phyloP scores from a whole-genome alignment of 2,888 invertebrate species.

The Napeogenes sylphis region DNA sequence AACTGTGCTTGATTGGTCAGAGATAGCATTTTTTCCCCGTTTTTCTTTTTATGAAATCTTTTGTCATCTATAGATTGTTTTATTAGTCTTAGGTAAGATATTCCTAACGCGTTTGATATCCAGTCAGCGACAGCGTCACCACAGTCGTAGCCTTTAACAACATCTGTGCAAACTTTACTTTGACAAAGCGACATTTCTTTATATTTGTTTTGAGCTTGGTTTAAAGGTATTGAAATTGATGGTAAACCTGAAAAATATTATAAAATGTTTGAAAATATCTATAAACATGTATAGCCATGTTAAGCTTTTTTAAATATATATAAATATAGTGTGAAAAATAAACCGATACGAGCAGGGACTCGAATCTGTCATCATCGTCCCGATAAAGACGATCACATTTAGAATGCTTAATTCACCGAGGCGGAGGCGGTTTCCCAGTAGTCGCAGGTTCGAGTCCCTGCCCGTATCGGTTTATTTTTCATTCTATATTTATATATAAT shows the following conservation, averaged over 20 bases:
- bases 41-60: conserved; percentile 55
- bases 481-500: too few relatives aligned
- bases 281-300: too few relatives aligned
- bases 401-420: too few relatives aligned
- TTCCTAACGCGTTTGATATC: conserved; percentile 85
- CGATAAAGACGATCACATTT: too few relatives aligned
- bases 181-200: conserved; percentile 77
- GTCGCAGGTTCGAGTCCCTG: too few relatives aligned
- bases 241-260: conserved; percentile 66
- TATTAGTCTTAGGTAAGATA: conserved; percentile 83
- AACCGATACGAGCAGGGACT: too few relatives aligned
- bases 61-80: conserved; percentile 73
- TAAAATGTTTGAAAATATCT: not conserved
- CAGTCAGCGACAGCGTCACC: conserved; percentile 88
- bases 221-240: conserved; percentile 74
- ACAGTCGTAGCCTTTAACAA: conserved; percentile 88
- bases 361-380: too few relatives aligned
- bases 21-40: conserved; percentile 61
- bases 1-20: conserved; percentile 92
- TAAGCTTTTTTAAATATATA: too few relatives aligned
- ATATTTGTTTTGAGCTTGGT: conserved; percentile 40
- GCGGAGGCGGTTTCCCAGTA: too few relatives aligned
- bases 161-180: conserved; percentile 91
- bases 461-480: too few relatives aligned
- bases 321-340: too few relatives aligned